A percentile compares a stretch with the other conserved stretches of the same genome.
Evolutionary conservation across 2,113 vertebrate species (phyloP).

Genomic region (Grammomys dolichurus): DNA sequence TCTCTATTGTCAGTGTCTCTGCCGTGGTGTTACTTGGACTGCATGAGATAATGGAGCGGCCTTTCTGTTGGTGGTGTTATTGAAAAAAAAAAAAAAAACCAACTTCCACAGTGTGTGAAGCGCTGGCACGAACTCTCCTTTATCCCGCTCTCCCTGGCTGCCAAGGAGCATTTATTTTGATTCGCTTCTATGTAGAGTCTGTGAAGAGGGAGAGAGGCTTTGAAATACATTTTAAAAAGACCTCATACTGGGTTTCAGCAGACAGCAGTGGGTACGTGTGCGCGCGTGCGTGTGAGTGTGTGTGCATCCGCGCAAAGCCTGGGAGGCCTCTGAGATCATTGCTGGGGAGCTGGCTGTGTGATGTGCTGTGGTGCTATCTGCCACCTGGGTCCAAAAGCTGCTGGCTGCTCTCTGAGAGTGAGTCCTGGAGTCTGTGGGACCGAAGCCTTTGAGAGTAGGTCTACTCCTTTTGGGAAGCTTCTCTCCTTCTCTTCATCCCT

Average conservation of each 20-base stretch:
- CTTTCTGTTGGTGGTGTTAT: constrained; percentile 7
- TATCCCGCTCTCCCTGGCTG: constrained; percentile 56
- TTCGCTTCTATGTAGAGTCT: constrained; percentile 78
- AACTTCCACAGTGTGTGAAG: constrained; percentile 71
- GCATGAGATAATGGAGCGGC: constrained; percentile 67
- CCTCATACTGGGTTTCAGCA: constrained; percentile 85
- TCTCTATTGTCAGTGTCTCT: constrained; percentile 59
- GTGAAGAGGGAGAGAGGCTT: constrained; percentile 73
- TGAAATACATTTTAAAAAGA: constrained; percentile 75
- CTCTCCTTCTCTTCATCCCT: not conserved
- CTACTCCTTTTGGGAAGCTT: constrained; percentile 40
- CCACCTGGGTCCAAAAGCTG: not conserved
- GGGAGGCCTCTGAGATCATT: constrained; percentile 86
- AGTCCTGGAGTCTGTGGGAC: not conserved
- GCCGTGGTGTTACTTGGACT: constrained; percentile 69
- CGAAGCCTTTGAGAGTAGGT: not conserved
- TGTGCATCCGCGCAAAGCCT: constrained; percentile 40
- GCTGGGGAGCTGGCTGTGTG: constrained; percentile 69
- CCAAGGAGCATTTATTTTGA: constrained; percentile 82
- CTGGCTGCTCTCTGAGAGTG: not conserved
- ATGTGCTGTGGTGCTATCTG: constrained; percentile 41
- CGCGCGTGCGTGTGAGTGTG: not conserved
- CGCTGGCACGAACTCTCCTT: constrained; percentile 74
- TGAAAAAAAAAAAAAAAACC: not conserved
- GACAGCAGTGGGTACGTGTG: constrained; percentile 60